Percentiles rank a stretch among this genome's conserved stretches.
These are phyloP conservation scores for Archips crataeganus DNA, from an alignment of 2,888 invertebrate genomes.

Conservation along the genomic window DNA sequence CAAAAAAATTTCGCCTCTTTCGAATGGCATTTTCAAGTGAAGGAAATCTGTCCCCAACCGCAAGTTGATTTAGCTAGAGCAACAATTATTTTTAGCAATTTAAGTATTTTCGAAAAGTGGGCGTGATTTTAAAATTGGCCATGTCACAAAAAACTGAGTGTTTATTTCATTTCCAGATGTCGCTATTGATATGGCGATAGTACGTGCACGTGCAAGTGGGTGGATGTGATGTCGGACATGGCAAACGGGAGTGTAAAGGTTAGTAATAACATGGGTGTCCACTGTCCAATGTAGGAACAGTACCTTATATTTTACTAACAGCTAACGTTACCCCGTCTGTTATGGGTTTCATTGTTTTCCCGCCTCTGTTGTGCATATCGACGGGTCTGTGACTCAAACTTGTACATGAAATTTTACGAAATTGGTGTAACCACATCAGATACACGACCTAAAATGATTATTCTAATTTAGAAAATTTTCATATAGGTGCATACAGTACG, in stretches of 20 bases:
- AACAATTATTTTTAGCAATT: no score
- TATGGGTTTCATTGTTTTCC: neutral
- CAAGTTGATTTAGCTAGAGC: no score
- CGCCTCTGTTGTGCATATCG: no score
- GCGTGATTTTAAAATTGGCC: neutral
- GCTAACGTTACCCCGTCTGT: neutral
- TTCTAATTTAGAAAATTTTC: no score
- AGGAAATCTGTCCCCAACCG: no score
- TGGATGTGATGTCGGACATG: conserved; percentile 26
- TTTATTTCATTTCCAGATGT: conserved; percentile 38
- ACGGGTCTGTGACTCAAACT: no score
- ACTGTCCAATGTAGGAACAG: neutral
- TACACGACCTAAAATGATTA: no score
- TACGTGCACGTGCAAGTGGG: conserved; percentile 28
- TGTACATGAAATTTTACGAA: no score
- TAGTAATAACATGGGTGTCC: neutral
- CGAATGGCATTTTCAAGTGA: no score
- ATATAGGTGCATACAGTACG: no score
- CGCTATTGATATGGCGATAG: conserved; percentile 24
- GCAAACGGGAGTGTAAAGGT: conserved; percentile 44
- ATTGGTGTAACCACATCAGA: no score
- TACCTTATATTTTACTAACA: neutral
- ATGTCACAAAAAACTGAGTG: neutral
- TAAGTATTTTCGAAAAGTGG: neutral
- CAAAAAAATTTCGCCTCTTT: no score